Conservation (phyloP, 2,113 vertebrate species). For the Rhinogobius similis region DNA sequence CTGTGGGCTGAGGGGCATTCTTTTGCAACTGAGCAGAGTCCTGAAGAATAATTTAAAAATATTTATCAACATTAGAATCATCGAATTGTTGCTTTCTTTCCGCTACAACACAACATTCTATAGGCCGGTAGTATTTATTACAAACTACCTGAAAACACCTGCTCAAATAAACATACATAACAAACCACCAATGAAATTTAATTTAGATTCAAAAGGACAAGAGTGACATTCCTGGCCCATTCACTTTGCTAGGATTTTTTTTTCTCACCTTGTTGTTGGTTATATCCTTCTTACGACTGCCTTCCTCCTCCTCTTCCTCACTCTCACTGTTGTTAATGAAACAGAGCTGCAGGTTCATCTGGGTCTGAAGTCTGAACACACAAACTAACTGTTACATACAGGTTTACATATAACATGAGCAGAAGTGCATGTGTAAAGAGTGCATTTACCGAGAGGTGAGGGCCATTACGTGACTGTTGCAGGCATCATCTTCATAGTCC, state of each 20-base stretch:
- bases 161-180: too few relatives aligned
- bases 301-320: conserved; percentile 66
- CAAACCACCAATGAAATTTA: neutral
- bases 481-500: conserved; percentile 70
- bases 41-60: conserved; percentile 2
- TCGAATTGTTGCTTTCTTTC: too few relatives aligned
- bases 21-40: conserved; percentile 28
- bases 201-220: neutral
- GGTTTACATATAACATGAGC: neutral
- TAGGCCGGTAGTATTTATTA: too few relatives aligned
- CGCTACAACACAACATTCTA: too few relatives aligned
- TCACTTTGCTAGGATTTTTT: neutral
- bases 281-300: conserved; percentile 29
- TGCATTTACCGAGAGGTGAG: conserved; percentile 75
- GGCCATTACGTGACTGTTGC: conserved; percentile 70
- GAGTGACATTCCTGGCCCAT: neutral
- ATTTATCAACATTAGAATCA: neutral
- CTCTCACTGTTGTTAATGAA: conserved; percentile 81
- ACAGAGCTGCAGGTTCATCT: conserved; percentile 79
- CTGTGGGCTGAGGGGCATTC: conserved; percentile 19
- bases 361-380: conserved; percentile 68
- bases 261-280: conserved; percentile 41
- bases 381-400: neutral
- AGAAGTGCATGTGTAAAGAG: neutral
- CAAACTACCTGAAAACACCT: too few relatives aligned